Evolutionary conservation across 2,888 invertebrate species (phyloP).

Genomic region (Pseudanteris insignis): DNA sequence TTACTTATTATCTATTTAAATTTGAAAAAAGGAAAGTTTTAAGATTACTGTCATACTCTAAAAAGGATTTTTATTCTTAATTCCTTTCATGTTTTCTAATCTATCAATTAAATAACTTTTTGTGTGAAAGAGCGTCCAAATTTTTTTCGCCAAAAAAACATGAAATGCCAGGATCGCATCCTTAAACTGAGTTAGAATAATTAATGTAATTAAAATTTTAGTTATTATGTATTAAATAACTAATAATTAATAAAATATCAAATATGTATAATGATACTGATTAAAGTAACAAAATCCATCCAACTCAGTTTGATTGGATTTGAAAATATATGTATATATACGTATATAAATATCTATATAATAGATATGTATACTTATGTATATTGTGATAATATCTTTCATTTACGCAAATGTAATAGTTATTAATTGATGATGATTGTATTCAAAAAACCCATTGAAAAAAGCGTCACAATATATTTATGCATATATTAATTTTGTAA

Average conservation of each 20-base stretch:
- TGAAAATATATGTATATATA: constrained; percentile 20
- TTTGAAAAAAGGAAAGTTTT: too few species aligned
- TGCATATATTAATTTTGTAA: constrained; percentile 29
- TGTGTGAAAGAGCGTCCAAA: too few species aligned
- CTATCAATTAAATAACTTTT: too few species aligned
- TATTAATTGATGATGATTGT: too few species aligned
- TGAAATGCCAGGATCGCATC: constrained; percentile 14
- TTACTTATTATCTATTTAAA: too few species aligned
- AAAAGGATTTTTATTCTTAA: too few species aligned
- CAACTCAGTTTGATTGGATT: constrained; percentile 23
- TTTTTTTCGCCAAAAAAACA: too few species aligned
- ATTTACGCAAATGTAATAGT: background rate
- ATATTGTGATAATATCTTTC: constrained; percentile 1
- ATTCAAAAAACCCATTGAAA: too few species aligned
- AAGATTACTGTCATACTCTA: too few species aligned
- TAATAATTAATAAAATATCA: background rate
- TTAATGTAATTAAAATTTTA: constrained; percentile 2
- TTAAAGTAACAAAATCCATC: constrained; percentile 1
- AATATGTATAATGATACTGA: constrained; percentile 14
- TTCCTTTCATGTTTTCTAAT: too few species aligned
- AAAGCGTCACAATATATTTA: constrained; percentile 10
- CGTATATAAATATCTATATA: constrained; percentile 11
- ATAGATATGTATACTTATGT: constrained; percentile 6
- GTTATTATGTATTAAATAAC: background rate
- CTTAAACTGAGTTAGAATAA: constrained; percentile 19